These are phyloP conservation scores for Cantharis nigra DNA, from an alignment of 2,888 invertebrate genomes.

Conservation along the genomic window DNA sequence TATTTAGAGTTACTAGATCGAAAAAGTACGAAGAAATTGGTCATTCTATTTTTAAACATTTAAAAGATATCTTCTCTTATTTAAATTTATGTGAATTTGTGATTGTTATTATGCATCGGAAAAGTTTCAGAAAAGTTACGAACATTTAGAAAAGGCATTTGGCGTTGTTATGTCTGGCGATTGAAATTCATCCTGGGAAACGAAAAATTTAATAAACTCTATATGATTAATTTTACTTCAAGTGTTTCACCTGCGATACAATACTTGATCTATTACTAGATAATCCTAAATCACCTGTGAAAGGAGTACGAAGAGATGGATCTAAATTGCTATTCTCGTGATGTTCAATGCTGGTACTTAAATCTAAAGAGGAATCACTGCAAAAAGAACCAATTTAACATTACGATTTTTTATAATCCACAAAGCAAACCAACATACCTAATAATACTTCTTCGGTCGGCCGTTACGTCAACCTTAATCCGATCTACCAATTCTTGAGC, in stretches of 20 bases:
- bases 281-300: slow-evolving; percentile 66
- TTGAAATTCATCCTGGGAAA: slow-evolving; percentile 49
- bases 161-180: slow-evolving; percentile 48
- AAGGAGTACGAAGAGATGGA: slow-evolving; percentile 59
- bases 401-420: neutral
- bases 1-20: slow-evolving; percentile 24
- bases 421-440: slow-evolving; percentile 45
- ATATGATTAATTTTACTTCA: neutral
- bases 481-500: slow-evolving; percentile 45
- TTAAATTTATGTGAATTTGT: neutral
- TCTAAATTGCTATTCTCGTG: slow-evolving; percentile 51
- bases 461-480: slow-evolving; percentile 46
- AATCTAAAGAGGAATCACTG: slow-evolving; percentile 64
- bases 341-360: slow-evolving; percentile 59
- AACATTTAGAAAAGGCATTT: slow-evolving; percentile 53
- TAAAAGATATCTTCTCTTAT: slow-evolving; percentile 4
- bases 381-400: slow-evolving; percentile 33
- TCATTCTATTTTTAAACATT: slow-evolving; percentile 13
- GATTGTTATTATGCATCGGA: slow-evolving; percentile 15
- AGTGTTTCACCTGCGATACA: slow-evolving; percentile 57
- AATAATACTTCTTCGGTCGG: slow-evolving; percentile 53
- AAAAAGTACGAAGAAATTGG: slow-evolving; percentile 20
- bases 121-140: slow-evolving; percentile 37
- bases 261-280: slow-evolving; percentile 64
- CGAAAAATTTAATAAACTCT: neutral